These are phyloP conservation scores for Oryzias woworae DNA, from an alignment of 2,113 vertebrate species.

Conservation along the genomic window DNA sequence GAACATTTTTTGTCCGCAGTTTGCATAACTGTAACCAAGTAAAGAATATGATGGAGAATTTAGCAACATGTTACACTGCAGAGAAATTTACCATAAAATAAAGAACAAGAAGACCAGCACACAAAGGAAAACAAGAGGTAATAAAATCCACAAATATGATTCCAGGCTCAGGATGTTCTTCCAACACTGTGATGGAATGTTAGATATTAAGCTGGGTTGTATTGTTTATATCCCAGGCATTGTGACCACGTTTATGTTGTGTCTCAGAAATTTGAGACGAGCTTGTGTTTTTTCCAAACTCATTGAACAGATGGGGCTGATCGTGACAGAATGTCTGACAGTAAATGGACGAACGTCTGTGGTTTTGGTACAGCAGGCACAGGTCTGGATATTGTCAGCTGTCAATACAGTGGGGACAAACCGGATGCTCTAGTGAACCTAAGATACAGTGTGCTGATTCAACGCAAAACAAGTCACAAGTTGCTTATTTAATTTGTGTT, in stretches of 20 bases:
- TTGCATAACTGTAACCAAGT: background rate
- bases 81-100: conserved; percentile 13
- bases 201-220: conserved; percentile 57
- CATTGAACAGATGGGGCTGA: conserved; percentile 9
- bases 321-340: conserved; percentile 34
- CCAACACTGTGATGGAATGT: conserved; percentile 48
- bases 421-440: conserved; percentile 34
- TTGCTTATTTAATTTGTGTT: no score
- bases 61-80: conserved; percentile 1
- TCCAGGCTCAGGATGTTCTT: conserved; percentile 17
- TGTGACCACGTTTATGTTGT: conserved; percentile 8
- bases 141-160: conserved; percentile 48
- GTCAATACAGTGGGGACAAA: conserved; percentile 19
- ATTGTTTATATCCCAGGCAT: conserved; percentile 34
- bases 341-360: conserved; percentile 35
- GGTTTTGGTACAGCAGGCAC: conserved; percentile 30
- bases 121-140: conserved; percentile 36
- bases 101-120: conserved; percentile 18
- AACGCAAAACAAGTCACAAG: background rate
- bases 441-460: conserved; percentile 29
- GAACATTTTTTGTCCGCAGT: background rate
- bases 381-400: conserved; percentile 39
- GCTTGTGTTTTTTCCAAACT: conserved; percentile 31
- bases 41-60: background rate
- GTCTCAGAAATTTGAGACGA: conserved; percentile 18